A percentile compares a stretch with the other conserved stretches of the same genome.
phyloP scores from a whole-genome alignment of 1,140 invertebrate species.

The Mercenaria mercenaria region DNA sequence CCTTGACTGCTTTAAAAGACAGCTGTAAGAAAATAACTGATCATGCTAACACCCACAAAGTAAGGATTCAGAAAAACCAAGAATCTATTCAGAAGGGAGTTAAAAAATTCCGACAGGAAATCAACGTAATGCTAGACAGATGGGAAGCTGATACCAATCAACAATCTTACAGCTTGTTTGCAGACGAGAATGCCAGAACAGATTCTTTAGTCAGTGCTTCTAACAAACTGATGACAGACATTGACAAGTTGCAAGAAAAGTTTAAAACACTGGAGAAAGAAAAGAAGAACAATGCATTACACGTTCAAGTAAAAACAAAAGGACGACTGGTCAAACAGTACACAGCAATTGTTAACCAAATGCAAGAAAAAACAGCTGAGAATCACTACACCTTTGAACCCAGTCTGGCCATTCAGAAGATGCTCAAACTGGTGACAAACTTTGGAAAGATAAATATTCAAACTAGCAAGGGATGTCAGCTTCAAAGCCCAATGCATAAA shows the following conservation, averaged over 20 bases:
- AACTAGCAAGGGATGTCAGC: not conserved
- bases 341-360: not conserved
- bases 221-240: not conserved
- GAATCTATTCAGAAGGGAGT: not conserved
- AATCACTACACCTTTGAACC: slow-evolving; percentile 14
- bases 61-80: not conserved
- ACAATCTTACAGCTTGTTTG: not conserved
- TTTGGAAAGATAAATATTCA: not conserved
- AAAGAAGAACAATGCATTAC: not conserved
- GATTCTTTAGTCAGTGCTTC: not conserved
- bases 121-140: not conserved
- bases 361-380: not conserved
- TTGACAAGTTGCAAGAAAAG: not conserved
- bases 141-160: not conserved
- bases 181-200: not conserved
- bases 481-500: not conserved
- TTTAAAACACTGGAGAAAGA: not conserved
- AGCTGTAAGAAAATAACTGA: not conserved
- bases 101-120: not conserved
- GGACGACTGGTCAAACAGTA: not conserved
- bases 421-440: not conserved
- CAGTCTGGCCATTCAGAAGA: not conserved
- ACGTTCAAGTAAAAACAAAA: not conserved
- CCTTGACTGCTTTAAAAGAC: not conserved
- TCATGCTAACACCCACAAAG: not conserved